Base-by-base conservation (phyloP, 37 sponge, comb jelly and placozoan species). In the Hormiphora californensis region DNA sequence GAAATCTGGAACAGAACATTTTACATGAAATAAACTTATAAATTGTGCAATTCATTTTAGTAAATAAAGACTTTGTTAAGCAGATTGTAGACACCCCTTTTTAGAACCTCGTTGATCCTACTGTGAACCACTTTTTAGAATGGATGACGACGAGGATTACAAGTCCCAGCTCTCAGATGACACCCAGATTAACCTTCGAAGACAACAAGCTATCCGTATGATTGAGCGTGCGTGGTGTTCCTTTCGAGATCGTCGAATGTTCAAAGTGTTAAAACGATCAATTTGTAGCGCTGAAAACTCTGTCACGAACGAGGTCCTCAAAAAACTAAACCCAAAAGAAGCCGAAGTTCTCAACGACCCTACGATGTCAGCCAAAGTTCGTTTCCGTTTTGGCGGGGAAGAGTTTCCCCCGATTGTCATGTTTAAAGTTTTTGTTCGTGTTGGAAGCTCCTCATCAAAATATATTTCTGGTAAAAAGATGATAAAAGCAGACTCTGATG, bases 251-350 rank as follows among this genome's bases (percentile, higher is more conserved):
- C 90, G 90, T 39, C 91, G 88, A 40, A 39, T 94, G 43, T 97
- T 94, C 54, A 59, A 38, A 12, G 55, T 92, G 31, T 63, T 97
- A 33, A 97, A 97, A 89, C 63, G 89, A 12, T 91, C 92, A 3
- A 69, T 97, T 32, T 94, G 95, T 65, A 69, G 91, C 22, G 93
- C 98, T 30, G 97, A 94, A 69, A 90, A 93, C 85, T 92, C 93
- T 22, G 88, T 94, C 21, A 94, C 93, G 11, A 85, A 86, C 32
- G 95, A 94, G 17, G 89, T 97, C 9, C 78, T 93, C 22, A 32
- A 91, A 32, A 97, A 94, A 46, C 54, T 97, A 33, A 89, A 91
- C 63, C 95, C 95, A 12, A 44, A 54, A 21, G 98, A 97, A 44
- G 90, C 91, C 1, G 90, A 89, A 61, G 88, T 97, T 32, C 85